Conservation (phyloP, 1,140 invertebrate species). For the Scaptomyza pallida region DNA sequence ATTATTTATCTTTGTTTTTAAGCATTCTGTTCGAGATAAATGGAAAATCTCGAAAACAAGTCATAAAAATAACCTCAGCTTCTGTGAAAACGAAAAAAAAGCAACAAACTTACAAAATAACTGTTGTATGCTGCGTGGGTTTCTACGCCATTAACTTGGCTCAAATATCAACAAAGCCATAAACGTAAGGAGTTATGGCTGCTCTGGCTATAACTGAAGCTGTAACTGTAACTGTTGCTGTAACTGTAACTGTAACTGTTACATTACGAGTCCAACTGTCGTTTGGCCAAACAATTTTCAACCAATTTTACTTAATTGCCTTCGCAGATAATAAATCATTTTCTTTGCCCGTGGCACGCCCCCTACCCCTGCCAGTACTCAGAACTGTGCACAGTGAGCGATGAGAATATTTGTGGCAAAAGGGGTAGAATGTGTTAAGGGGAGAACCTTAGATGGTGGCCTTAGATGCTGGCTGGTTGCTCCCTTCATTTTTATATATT, state of each 20-base stretch:
- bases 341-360: constrained; percentile 54
- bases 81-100: constrained; percentile 17
- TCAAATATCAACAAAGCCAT: constrained; percentile 16
- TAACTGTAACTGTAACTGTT: constrained; percentile 5
- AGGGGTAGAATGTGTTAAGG: too few species aligned
- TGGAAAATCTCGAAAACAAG: neutral
- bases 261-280: constrained; percentile 20
- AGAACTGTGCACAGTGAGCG: constrained; percentile 5
- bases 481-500: constrained; percentile 52
- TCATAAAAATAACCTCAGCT: neutral
- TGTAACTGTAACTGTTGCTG: neutral
- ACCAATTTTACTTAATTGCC: constrained; percentile 77
- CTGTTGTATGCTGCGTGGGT: constrained; percentile 8
- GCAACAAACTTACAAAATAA: constrained; percentile 15
- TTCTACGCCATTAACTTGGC: constrained; percentile 21
- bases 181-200: constrained; percentile 22
- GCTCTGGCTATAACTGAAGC: constrained; percentile 6
- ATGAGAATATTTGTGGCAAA: neutral
- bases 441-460: constrained; percentile 47
- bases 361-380: neutral
- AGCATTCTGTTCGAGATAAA: neutral
- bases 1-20: too few species aligned
- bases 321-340: constrained; percentile 79
- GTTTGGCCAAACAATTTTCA: constrained; percentile 64
- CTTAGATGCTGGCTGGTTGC: constrained; percentile 60